Conservation (phyloP, 2,888 invertebrate species). For the Octonoba sinensis region DNA sequence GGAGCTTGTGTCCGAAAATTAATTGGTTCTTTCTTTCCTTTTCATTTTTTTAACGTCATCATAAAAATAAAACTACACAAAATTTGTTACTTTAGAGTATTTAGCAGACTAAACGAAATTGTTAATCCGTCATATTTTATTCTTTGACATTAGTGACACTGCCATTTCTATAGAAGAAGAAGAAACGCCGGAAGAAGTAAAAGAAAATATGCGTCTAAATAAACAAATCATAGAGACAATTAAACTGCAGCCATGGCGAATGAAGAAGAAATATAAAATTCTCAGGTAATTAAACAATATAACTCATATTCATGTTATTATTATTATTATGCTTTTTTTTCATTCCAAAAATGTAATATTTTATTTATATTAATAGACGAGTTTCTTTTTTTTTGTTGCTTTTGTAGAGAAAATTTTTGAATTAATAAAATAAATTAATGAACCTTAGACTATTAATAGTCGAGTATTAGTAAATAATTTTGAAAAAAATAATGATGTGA, state of each 20-base stretch:
- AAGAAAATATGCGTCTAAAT: slow-evolving; percentile 89
- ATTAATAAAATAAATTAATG: not conserved
- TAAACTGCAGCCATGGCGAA: slow-evolving; percentile 74
- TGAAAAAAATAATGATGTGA: too few species aligned
- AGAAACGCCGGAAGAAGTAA: slow-evolving; percentile 81
- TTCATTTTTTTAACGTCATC: too few species aligned
- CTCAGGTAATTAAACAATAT: slow-evolving; percentile 36
- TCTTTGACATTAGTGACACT: slow-evolving; percentile 55
- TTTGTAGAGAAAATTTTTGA: not conserved
- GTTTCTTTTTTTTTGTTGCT: not conserved
- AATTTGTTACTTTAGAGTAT: too few species aligned
- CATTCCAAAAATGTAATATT: not conserved
- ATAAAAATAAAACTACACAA: too few species aligned
- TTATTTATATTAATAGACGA: not conserved
- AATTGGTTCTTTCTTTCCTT: too few species aligned
- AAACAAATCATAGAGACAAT: slow-evolving; percentile 91
- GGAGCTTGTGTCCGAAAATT: too few species aligned
- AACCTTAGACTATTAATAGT: too few species aligned
- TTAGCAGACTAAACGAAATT: not conserved
- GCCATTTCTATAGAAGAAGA: slow-evolving; percentile 66
- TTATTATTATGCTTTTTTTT: not conserved
- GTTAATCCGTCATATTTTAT: not conserved
- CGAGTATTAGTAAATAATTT: too few species aligned
- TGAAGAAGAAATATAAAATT: slow-evolving; percentile 66
- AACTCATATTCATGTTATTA: not conserved